Evolutionary conservation across 2,113 vertebrate genomes (phyloP).

Genomic region (Lutjanus erythropterus): DNA sequence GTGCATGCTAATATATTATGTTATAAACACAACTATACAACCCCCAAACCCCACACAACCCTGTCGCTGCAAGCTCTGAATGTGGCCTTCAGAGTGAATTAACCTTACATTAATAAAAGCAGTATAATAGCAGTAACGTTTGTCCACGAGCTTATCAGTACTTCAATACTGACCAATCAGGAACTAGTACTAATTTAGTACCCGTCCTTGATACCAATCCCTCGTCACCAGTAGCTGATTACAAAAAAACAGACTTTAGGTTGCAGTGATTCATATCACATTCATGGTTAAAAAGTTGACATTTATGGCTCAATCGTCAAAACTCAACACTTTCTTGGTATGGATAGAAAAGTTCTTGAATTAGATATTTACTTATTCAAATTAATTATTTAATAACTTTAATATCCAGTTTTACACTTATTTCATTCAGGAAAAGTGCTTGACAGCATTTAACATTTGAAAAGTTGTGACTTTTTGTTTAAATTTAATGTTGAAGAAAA

Average conservation of each 20-base stretch:
- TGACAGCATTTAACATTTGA: background rate
- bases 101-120: too few species aligned
- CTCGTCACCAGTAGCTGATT: background rate
- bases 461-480: background rate
- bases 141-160: too few species aligned
- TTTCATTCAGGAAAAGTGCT: background rate
- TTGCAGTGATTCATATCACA: background rate
- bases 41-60: too few species aligned
- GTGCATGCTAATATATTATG: too few species aligned
- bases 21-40: too few species aligned
- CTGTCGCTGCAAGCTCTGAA: too few species aligned
- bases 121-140: too few species aligned
- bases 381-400: background rate
- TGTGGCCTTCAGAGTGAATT: too few species aligned
- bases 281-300: background rate
- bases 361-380: background rate
- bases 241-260: background rate
- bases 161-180: too few species aligned
- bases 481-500: background rate
- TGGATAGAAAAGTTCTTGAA: background rate
- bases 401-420: background rate
- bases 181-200: too few species aligned
- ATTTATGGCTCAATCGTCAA: background rate
- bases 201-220: too few species aligned
- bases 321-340: background rate